Evolutionary conservation across 2,797 vertebrate species (phyloP), one percentile per base, ranked within the genome.

Genomic region (Danionella dracula): DNA sequence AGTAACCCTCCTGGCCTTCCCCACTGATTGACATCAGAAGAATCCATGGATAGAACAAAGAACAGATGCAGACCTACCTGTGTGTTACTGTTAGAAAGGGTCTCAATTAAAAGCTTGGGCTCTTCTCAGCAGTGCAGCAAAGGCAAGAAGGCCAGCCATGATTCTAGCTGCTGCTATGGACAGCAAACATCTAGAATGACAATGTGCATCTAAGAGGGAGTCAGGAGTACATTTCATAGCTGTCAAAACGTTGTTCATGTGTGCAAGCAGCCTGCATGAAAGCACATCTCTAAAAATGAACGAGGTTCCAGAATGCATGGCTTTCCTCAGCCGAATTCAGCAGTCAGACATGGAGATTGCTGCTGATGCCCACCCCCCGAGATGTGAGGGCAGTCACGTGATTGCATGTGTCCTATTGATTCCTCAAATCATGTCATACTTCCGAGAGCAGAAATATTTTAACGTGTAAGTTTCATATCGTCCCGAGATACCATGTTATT

Each of bases 281-380:
- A 34, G 44, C 44, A 61, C 34, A 35, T 44, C 19, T 51, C 51
- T 27, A 16, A 63, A 59, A 45, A n/a, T n/a, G n/a, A n/a, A n/a
- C n/a, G n/a, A n/a, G 54, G 68, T 55, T 53, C 48, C 45, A 70
- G 45, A 61, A 60, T 72, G 48, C 66, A 63, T 78, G 70, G 71
- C 81, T 81, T 71, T 80, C 77, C 48, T 53, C 46, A 32, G 71
- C 46, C 66, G 75, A 75, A 81, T 78, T 78, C 66, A 76, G 73
- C 80, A 82, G 74, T 75, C 78, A 67, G 58, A 79, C 79, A 70
- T 61, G 75, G 60, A 75, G 78, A 82, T n/a, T 79, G 76, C 27
- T 57, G 75, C 79, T 81, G 76, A n/a, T 56, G 74, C 79, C 80
- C 76, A 85, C 86, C 85, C 77, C 82, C 86, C 78, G 67, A 17